These are phyloP conservation scores for Brachionus asplanchnoidis DNA, from an alignment of 1,140 invertebrate species.

Conservation along the genomic window DNA sequence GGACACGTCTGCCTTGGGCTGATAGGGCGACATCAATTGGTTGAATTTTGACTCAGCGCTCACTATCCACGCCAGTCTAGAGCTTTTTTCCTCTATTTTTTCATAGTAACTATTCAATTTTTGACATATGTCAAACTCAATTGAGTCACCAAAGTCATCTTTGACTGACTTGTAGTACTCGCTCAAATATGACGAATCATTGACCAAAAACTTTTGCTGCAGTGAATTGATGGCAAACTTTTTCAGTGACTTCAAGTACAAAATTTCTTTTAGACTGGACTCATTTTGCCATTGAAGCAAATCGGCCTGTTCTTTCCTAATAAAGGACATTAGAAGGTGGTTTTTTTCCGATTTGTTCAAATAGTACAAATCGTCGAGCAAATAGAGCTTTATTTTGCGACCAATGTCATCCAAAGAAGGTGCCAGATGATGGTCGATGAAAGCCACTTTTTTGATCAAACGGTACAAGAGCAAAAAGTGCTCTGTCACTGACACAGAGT, in stretches of 20 bases:
- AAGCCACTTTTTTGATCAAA: background rate
- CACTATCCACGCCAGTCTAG: background rate
- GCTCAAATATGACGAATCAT: background rate
- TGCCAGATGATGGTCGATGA: background rate
- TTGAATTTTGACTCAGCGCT: slow-evolving; percentile 16
- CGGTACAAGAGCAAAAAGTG: background rate
- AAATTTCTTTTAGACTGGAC: slow-evolving; percentile 29
- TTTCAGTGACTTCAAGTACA: slow-evolving; percentile 38
- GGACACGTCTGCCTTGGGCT: background rate
- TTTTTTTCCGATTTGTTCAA: slow-evolving; percentile 27
- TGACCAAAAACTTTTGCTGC: slow-evolving; percentile 20
- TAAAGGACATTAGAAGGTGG: slow-evolving; percentile 5
- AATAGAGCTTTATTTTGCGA: slow-evolving; percentile 27
- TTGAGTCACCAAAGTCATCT: background rate
- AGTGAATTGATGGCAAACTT: slow-evolving; percentile 38
- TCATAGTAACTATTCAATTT: slow-evolving; percentile 24
- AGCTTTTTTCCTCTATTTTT: slow-evolving; percentile 6
- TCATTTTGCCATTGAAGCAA: slow-evolving; percentile 19
- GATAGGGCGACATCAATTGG: background rate
- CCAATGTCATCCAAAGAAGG: background rate
- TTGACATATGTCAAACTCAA: slow-evolving; percentile 22
- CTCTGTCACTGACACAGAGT: background rate
- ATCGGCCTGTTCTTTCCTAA: slow-evolving; percentile 39
- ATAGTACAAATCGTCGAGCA: slow-evolving; percentile 23
- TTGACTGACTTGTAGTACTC: background rate